Evolutionary conservation across 2,113 vertebrate genomes (phyloP).

Genomic region (Thalassoma bifasciatum): DNA sequence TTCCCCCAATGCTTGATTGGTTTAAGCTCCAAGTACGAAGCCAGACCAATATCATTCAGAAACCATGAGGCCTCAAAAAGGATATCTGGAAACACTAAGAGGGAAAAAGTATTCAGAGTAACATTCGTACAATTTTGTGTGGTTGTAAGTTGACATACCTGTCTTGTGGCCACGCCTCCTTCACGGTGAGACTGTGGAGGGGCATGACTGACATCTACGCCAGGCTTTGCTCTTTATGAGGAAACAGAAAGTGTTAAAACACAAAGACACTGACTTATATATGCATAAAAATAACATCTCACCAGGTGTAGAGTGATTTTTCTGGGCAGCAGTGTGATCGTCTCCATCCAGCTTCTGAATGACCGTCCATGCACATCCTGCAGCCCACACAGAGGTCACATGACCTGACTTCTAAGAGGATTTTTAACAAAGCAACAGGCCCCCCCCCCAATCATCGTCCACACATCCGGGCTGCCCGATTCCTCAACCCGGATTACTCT

Average conservation of each 20-base stretch:
- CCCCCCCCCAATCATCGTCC: slow-evolving; percentile 16
- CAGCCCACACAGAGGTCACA: slow-evolving; percentile 51
- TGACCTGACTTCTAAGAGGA: slow-evolving; percentile 71
- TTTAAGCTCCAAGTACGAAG: slow-evolving; percentile 48
- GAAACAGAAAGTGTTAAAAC: not conserved
- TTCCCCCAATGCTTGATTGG: slow-evolving; percentile 53
- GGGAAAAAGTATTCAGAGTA: not conserved
- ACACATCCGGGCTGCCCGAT: slow-evolving; percentile 33
- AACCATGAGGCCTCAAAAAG: slow-evolving; percentile 15
- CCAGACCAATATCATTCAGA: slow-evolving; percentile 38
- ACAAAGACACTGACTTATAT: not conserved
- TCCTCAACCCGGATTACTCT: slow-evolving; percentile 61
- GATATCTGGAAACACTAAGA: not conserved
- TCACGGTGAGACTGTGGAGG: slow-evolving; percentile 52
- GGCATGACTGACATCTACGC: slow-evolving; percentile 53
- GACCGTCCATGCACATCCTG: slow-evolving; percentile 30
- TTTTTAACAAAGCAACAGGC: slow-evolving; percentile 64
- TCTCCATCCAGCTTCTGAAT: slow-evolving; percentile 34
- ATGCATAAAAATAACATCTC: not conserved
- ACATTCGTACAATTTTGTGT: not conserved
- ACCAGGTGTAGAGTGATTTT: slow-evolving; percentile 1
- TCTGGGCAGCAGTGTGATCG: not conserved
- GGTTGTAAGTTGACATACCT: slow-evolving; percentile 50
- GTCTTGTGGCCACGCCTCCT: slow-evolving; percentile 70
- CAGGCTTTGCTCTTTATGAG: slow-evolving; percentile 5